These are phyloP conservation scores for Alfaro cultratus DNA, from an alignment of 2,797 vertebrate species.

Conservation along the genomic window DNA sequence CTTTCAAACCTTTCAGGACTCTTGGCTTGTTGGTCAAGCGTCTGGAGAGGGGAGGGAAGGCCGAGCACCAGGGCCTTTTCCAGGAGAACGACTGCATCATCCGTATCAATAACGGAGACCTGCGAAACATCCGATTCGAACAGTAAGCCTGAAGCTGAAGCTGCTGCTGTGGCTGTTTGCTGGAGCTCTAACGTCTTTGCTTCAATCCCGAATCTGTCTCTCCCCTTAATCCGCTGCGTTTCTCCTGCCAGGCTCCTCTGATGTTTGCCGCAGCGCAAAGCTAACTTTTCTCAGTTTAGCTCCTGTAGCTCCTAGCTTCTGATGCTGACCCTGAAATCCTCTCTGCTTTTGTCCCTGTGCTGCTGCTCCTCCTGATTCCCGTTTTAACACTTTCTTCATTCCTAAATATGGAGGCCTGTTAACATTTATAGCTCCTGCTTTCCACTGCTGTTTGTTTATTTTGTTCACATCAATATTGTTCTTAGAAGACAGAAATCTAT, in stretches of 20 bases:
- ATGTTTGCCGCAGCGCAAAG: conserved; percentile 39
- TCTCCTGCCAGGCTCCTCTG: conserved; percentile 20
- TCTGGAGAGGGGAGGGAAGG: conserved; percentile 94
- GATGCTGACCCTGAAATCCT: conserved; percentile 14
- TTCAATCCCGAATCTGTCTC: not conserved
- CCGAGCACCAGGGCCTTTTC: conserved; percentile 94
- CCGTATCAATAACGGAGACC: conserved; percentile 94
- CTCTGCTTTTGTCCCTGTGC: conserved; percentile 28
- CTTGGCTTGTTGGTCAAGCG: conserved; percentile 89
- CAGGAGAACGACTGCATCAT: conserved; percentile 98
- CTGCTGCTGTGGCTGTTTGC: conserved; percentile 25
- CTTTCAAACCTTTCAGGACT: conserved; percentile 84
- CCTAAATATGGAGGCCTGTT: not conserved
- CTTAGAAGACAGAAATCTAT: not conserved
- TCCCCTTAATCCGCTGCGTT: not conserved
- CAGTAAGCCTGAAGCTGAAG: conserved; percentile 85
- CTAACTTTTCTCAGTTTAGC: conserved; percentile 50
- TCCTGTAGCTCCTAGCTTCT: conserved; percentile 36
- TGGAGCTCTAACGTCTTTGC: conserved; percentile 6
- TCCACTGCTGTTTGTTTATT: conserved; percentile 23
- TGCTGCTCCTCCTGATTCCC: conserved; percentile 33
- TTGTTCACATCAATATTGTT: not conserved
- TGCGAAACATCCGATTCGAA: conserved; percentile 95
- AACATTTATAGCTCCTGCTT: conserved; percentile 24
- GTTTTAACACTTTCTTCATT: conserved; percentile 3